phyloP scores from a whole-genome alignment of 2,888 invertebrate genomes.

The Luperina testacea region DNA sequence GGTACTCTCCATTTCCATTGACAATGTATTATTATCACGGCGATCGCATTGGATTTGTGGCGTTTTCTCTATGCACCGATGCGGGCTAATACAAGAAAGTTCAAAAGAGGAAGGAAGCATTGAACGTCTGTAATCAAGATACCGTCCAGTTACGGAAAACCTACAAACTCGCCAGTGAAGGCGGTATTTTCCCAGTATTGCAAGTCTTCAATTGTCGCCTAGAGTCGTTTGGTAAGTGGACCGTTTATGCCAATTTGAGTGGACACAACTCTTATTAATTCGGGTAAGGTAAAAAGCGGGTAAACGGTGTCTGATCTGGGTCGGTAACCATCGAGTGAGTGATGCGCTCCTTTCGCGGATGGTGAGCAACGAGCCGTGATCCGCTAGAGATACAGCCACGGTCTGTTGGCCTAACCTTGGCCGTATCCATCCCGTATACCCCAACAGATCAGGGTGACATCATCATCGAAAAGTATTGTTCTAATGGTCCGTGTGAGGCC shows the following conservation, averaged over 20 bases:
- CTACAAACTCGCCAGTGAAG: slow-evolving; percentile 6
- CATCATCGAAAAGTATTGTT: slow-evolving; percentile 77
- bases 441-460: slow-evolving; percentile 83
- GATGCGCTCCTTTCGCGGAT: slow-evolving; percentile 82
- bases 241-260: slow-evolving; percentile 71
- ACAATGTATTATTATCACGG: slow-evolving; percentile 72
- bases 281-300: slow-evolving; percentile 78
- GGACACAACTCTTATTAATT: slow-evolving; percentile 74
- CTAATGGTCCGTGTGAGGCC: slow-evolving; percentile 75
- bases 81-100: slow-evolving; percentile 51
- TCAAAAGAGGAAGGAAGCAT: slow-evolving; percentile 35
- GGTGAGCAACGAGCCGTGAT: slow-evolving; percentile 84
- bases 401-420: slow-evolving; percentile 87
- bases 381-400: slow-evolving; percentile 81
- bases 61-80: slow-evolving; percentile 64
- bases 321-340: slow-evolving; percentile 76
- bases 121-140: slow-evolving; percentile 35
- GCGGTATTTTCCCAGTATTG: slow-evolving; percentile 32
- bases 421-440: slow-evolving; percentile 83
- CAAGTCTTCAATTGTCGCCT: slow-evolving; percentile 36
- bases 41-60: slow-evolving; percentile 70
- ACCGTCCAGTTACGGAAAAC: slow-evolving; percentile 18
- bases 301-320: slow-evolving; percentile 80
- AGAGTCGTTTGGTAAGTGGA: slow-evolving; percentile 71
- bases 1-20: slow-evolving; percentile 76